Evolutionary conservation across 2,797 vertebrate genomes (phyloP).

Genomic region (Clarias platycephalus): DNA sequence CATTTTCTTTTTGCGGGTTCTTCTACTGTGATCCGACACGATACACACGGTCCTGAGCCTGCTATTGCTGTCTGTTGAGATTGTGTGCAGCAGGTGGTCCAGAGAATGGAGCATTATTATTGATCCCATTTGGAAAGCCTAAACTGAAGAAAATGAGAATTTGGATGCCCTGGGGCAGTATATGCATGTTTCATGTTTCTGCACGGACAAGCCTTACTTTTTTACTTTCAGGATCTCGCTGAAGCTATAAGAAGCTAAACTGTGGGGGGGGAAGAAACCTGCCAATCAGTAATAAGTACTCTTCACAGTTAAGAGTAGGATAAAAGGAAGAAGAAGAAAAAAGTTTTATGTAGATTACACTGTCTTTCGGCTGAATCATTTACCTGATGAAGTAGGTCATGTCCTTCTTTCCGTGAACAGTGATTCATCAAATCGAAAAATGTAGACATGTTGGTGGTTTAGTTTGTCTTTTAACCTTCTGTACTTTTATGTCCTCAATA

Average conservation of each 20-base stretch:
- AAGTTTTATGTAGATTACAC: background rate
- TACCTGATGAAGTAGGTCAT: constrained; percentile 12
- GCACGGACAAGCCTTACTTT: constrained; percentile 27
- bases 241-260: background rate
- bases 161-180: constrained; percentile 2
- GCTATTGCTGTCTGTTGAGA: constrained; percentile 39
- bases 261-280: background rate
- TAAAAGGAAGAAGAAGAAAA: background rate
- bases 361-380: background rate
- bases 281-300: constrained; percentile 10
- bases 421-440: background rate
- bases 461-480: background rate
- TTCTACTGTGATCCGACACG: background rate
- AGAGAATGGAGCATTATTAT: constrained; percentile 28
- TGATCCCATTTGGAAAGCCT: constrained; percentile 43
- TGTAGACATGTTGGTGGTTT: background rate
- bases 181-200: constrained; percentile 28
- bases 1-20: background rate
- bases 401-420: background rate
- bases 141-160: constrained; percentile 44
- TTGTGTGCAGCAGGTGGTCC: constrained; percentile 48
- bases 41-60: constrained; percentile 31
- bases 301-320: background rate
- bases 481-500: background rate
- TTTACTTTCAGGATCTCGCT: background rate